Percentiles rank a stretch among this genome's conserved stretches.
Conservation (phyloP, 2,888 invertebrate genomes). For the Leptinotarsa haldemani region DNA sequence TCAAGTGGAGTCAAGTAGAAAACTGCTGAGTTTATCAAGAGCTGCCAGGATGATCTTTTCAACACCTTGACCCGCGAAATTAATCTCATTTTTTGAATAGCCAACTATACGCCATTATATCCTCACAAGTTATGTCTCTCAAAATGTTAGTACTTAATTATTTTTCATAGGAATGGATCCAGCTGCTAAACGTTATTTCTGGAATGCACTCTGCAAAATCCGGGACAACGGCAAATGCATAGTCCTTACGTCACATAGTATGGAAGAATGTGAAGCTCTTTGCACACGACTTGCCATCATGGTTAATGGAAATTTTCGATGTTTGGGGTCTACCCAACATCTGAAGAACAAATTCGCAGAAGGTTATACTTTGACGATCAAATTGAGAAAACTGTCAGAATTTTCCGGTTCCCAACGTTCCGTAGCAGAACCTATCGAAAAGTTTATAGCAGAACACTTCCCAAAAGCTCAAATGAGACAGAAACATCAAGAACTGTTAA, state of each 20-base stretch:
- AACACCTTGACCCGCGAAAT: too few relatives aligned
- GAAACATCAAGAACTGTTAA: constrained; percentile 78
- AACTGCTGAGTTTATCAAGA: too few relatives aligned
- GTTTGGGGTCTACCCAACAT: constrained; percentile 84
- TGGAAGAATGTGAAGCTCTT: constrained; percentile 89
- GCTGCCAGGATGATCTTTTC: too few relatives aligned
- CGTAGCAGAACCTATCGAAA: constrained; percentile 50
- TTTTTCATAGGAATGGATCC: constrained; percentile 77
- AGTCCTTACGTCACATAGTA: constrained; percentile 86
- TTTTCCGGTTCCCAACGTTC: constrained; percentile 37
- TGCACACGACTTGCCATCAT: constrained; percentile 85
- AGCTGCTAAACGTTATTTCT: constrained; percentile 82
- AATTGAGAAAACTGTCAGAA: constrained; percentile 60
- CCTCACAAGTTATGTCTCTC: too few relatives aligned
- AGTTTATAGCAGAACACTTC: constrained; percentile 58
- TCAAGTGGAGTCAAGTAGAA: too few relatives aligned
- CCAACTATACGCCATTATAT: too few relatives aligned
- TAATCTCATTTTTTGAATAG: too few relatives aligned
- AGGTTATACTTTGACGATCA: constrained; percentile 66
- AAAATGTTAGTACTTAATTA: too few relatives aligned
- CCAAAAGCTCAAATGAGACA: constrained; percentile 68
- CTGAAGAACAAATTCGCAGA: constrained; percentile 83
- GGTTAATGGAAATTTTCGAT: constrained; percentile 86
- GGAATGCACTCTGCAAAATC: constrained; percentile 79
- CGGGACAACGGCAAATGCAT: constrained; percentile 80